Percentiles rank a stretch among this genome's conserved stretches.
phyloP scores from a whole-genome alignment of 2,797 vertebrate genomes.

The Notolabrus celidotus region DNA sequence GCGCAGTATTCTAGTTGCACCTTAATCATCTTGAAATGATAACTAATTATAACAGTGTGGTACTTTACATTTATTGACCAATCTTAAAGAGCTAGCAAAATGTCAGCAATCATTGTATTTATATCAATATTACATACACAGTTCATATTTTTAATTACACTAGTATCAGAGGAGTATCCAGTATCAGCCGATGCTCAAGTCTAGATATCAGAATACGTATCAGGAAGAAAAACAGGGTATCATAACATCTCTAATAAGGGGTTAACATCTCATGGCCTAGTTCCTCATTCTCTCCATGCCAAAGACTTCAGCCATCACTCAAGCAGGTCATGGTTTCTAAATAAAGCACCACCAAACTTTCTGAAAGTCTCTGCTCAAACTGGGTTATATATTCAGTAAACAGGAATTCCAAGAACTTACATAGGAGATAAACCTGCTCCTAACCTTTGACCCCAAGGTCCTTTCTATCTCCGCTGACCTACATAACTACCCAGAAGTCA shows the following conservation, averaged over 20 bases:
- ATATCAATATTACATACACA: too few species aligned
- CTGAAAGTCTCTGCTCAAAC: constrained; percentile 24
- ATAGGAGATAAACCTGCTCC: constrained; percentile 46
- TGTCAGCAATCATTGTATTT: too few species aligned
- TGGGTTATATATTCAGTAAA: not conserved
- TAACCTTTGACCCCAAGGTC: constrained; percentile 44
- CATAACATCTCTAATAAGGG: constrained; percentile 2
- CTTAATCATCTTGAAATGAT: too few species aligned
- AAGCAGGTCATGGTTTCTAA: constrained; percentile 63
- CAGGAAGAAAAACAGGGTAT: too few species aligned
- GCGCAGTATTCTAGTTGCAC: too few species aligned
- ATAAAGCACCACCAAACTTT: constrained; percentile 34
- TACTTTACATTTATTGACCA: too few species aligned
- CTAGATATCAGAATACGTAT: too few species aligned
- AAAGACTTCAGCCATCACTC: constrained; percentile 27
- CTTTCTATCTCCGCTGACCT: constrained; percentile 37
- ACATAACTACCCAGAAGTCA: constrained; percentile 21
- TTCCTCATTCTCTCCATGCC: not conserved
- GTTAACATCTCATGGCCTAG: constrained; percentile 11
- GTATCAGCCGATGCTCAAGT: too few species aligned
- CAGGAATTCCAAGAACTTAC: constrained; percentile 43
- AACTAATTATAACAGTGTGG: too few species aligned
- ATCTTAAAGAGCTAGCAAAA: too few species aligned
- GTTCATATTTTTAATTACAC: too few species aligned
- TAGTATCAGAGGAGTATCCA: too few species aligned